Evolutionary conservation across 2,797 vertebrate genomes (phyloP).

Genomic region (Hoplostethus mediterraneus): DNA sequence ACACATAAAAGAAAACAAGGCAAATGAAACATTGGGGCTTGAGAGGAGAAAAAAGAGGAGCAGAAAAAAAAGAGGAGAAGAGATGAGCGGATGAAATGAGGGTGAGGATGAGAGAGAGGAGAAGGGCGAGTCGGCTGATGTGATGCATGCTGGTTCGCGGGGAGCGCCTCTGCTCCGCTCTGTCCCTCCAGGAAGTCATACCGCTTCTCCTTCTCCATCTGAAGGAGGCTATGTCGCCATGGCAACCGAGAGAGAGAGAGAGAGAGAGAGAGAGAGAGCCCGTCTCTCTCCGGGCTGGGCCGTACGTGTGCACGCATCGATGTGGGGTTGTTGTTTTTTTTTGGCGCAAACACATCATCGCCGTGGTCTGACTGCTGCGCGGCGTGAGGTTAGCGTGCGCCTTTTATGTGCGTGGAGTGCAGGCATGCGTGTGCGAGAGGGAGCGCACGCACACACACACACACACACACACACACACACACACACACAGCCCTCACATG

Average conservation of each 20-base stretch:
- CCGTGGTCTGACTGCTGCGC: conserved; percentile 35
- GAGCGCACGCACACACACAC: conserved; percentile 10
- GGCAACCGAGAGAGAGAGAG: too few relatives aligned
- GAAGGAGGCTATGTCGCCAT: conserved; percentile 86
- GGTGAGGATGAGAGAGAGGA: background rate
- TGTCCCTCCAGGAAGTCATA: conserved; percentile 81
- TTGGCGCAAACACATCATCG: conserved; percentile 39
- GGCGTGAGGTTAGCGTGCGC: conserved; percentile 26
- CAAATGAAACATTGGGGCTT: conserved; percentile 15
- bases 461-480: conserved; percentile 23
- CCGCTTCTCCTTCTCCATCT: conserved; percentile 75
- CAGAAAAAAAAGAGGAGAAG: background rate
- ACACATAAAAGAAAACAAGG: conserved; percentile 22
- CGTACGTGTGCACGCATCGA: conserved; percentile 70
- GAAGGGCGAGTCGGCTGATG: conserved; percentile 40
- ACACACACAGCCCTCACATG: conserved; percentile 55
- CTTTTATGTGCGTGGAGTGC: conserved; percentile 59
- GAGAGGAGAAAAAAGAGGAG: conserved; percentile 2
- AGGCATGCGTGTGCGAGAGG: conserved; percentile 59
- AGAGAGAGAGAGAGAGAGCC: too few relatives aligned
- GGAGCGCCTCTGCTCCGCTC: conserved; percentile 50
- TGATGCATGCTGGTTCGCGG: conserved; percentile 44
- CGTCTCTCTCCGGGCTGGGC: conserved; percentile 78
- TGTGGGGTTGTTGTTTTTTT: too few relatives aligned
- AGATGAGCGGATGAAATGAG: background rate